Conservation (phyloP, 2,888 invertebrate species). For the Salticus scenicus region DNA sequence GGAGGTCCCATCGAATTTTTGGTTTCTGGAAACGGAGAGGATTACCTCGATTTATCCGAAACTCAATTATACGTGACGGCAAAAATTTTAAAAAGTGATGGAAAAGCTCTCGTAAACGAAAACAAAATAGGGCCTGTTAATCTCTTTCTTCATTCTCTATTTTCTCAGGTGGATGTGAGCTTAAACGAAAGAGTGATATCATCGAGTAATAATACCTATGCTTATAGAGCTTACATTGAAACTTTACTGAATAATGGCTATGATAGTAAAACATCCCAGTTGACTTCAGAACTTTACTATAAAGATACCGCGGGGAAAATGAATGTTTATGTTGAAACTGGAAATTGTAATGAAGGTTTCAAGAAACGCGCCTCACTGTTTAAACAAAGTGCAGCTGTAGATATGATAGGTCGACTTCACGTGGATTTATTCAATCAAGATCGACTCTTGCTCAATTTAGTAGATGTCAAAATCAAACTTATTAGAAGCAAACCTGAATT, state of each 20-base stretch:
- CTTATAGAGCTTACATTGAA: conserved; percentile 28
- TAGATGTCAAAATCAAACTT: conserved; percentile 43
- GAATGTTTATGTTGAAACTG: conserved; percentile 18
- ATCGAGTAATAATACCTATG: conserved; percentile 17
- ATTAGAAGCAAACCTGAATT: conserved; percentile 23
- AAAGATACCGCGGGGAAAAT: conserved; percentile 34
- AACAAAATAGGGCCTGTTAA: no score
- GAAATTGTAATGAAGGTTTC: conserved; percentile 27
- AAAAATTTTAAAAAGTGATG: conserved; percentile 23
- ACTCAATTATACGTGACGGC: conserved; percentile 30
- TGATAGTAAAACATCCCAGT: conserved; percentile 27
- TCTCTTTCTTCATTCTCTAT: conserved; percentile 20
- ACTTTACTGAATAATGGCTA: conserved; percentile 24
- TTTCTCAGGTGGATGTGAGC: conserved; percentile 22
- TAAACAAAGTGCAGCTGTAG: conserved; percentile 6
- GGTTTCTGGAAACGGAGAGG: conserved; percentile 28
- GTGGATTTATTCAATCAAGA: conserved; percentile 53
- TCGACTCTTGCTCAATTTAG: conserved; percentile 27
- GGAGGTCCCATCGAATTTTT: conserved; percentile 18
- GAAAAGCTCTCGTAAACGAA: no score
- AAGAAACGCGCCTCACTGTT: conserved; percentile 20
- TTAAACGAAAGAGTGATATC: conserved; percentile 30
- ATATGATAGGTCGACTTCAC: conserved; percentile 49
- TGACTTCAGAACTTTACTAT: conserved; percentile 22
- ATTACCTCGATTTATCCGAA: conserved; percentile 36